These are phyloP conservation scores for Pterocles orientalis DNA, from an alignment of 2,113 vertebrate species.

Conservation along the genomic window DNA sequence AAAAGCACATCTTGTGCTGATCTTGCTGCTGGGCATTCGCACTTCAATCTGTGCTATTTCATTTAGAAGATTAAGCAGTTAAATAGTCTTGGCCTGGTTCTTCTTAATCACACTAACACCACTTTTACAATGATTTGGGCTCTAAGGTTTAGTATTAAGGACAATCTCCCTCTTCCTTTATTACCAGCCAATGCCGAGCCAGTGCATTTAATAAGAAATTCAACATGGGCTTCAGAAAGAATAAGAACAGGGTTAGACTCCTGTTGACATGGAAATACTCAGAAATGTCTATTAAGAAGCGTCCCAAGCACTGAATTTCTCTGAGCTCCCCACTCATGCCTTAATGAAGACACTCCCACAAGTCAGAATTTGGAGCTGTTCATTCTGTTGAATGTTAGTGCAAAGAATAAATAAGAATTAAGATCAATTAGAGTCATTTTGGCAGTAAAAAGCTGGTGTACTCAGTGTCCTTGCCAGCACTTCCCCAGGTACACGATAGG, in stretches of 20 bases:
- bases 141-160: constrained; percentile 13
- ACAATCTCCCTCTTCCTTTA: not conserved
- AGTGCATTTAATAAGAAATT: not conserved
- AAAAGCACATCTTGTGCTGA: not conserved
- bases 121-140: constrained; percentile 25
- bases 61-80: constrained; percentile 31
- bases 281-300: not conserved
- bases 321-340: not conserved
- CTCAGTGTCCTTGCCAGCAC: not conserved
- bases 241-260: not conserved
- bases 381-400: not conserved
- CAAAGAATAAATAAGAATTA: constrained; percentile 20
- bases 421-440: constrained; percentile 10
- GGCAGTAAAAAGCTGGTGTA: not conserved
- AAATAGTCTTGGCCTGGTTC: constrained; percentile 31
- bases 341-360: not conserved
- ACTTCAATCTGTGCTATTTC: not conserved
- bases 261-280: not conserved
- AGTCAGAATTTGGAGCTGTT: not conserved
- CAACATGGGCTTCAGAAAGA: not conserved
- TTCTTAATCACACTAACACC: constrained; percentile 44
- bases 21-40: not conserved
- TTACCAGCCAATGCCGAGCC: not conserved
- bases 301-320: not conserved
- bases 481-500: not conserved